Evolutionary conservation across 1,140 invertebrate genomes (phyloP), one percentile per base, ranked within the genome.

Genomic region (Nomia melanderi): DNA sequence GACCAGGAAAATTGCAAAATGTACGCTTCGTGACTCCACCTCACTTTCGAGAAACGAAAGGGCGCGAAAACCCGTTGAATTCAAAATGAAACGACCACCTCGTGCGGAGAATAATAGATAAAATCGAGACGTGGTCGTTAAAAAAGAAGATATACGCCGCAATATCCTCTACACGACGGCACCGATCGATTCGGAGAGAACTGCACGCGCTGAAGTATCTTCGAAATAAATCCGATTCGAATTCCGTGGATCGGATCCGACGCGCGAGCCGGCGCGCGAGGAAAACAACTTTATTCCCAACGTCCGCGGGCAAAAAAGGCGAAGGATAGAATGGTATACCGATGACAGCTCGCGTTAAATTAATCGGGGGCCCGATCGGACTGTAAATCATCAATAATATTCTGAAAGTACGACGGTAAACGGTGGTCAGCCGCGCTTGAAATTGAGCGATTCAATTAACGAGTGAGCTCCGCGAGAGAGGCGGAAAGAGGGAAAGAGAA

Each of bases 391-490:
- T 33, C 53, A 27, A 64, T 20, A 12, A n/a, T 27, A 50, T 23
- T 20, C 25, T 67, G 14, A 54, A 54, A 14, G 31, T 6, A 12
- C 33, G 11, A 23, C 36, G 17, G 9, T 60, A 47, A 47, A 47
- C 44, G 47, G 36, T 25, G 57, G n/a, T 31, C 2, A 11, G 29
- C 20, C n/a, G 17, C 57, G 31, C 3, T 50, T 27, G 31, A 72
- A 72, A 63, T 63, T 63, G 54, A 70, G 27, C 54, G 54, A 59
- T 70, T 70, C 57, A 29, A 74, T 74, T 74, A 65, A 74, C 11
- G 71, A 63, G 44, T 14, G 41, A 50, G 41, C 14, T n/a, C 36
- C 6, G 47, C 7, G 47, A 7, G 78, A 73, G 64, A 77, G 62
- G 8, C 36, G 36, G 7, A 81, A 64, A 70, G 39, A 7, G 56